phyloP scores from a whole-genome alignment of 1,140 invertebrate species.

The Drosophila suzukii region DNA sequence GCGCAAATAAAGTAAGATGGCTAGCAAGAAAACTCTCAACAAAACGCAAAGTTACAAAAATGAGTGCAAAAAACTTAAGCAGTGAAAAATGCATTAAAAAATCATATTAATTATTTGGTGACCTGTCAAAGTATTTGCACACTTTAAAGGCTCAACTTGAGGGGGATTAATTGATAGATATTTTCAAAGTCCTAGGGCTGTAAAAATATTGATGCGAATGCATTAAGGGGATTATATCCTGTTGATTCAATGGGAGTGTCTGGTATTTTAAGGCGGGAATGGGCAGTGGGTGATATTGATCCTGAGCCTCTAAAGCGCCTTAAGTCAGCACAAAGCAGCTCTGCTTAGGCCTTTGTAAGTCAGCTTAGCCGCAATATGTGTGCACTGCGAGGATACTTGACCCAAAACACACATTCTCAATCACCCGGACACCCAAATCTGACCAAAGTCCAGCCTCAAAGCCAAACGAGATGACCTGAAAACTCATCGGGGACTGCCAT shows the following conservation, averaged over 20 bases:
- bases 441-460: slow-evolving; percentile 42
- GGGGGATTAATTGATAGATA: slow-evolving; percentile 37
- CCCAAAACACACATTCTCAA: slow-evolving; percentile 22
- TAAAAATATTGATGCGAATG: slow-evolving; percentile 39
- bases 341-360: slow-evolving; percentile 36
- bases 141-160: slow-evolving; percentile 26
- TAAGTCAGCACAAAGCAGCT: slow-evolving; percentile 37
- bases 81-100: slow-evolving; percentile 63
- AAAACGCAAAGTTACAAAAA: slow-evolving; percentile 22
- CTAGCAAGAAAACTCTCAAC: slow-evolving; percentile 7
- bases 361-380: slow-evolving; percentile 51
- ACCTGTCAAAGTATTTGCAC: slow-evolving; percentile 9
- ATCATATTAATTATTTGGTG: slow-evolving; percentile 66
- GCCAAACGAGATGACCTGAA: slow-evolving; percentile 54
- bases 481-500: slow-evolving; percentile 38
- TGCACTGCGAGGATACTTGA: slow-evolving; percentile 23
- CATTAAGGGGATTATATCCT: slow-evolving; percentile 35
- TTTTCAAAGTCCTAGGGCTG: slow-evolving; percentile 5
- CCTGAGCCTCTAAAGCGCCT: slow-evolving; percentile 55
- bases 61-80: slow-evolving; percentile 16
- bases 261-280: background rate
- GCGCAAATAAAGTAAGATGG: slow-evolving; percentile 28
- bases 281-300: slow-evolving; percentile 13
- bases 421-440: slow-evolving; percentile 21
- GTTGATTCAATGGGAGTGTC: slow-evolving; percentile 10